Conservation (phyloP, 2,113 vertebrate species). For the Trinectes maculatus region DNA sequence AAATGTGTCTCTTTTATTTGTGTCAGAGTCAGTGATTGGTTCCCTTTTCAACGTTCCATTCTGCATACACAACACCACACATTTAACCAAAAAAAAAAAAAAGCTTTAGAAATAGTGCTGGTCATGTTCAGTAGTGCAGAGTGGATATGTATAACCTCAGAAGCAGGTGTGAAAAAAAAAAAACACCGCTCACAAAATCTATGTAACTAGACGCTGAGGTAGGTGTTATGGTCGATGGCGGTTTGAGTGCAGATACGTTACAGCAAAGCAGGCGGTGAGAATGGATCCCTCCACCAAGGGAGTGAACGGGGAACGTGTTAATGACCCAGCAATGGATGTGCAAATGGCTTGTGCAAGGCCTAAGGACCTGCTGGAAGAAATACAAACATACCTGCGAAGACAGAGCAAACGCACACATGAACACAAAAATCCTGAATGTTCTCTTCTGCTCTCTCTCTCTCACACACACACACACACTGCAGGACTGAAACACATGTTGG, state of each 20-base stretch:
- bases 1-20: no score
- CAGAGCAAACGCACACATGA: background rate
- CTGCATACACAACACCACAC: no score
- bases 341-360: constrained; percentile 17
- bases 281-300: constrained; percentile 10
- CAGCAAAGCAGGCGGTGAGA: constrained; percentile 1
- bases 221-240: constrained; percentile 3
- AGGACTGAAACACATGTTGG: constrained; percentile 54
- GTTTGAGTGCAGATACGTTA: background rate
- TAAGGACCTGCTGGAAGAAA: constrained; percentile 22
- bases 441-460: background rate
- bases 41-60: no score
- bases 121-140: background rate
- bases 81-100: no score
- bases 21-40: no score
- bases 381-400: background rate
- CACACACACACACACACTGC: constrained; percentile 3
- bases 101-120: background rate
- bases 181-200: background rate
- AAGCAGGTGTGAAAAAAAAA: background rate
- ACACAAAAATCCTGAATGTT: background rate
- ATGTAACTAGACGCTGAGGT: background rate
- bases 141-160: background rate
- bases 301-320: background rate
- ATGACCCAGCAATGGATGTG: constrained; percentile 19